phyloP scores from a whole-genome alignment of 1,140 invertebrate genomes.

The Drosophila bipectinata region DNA sequence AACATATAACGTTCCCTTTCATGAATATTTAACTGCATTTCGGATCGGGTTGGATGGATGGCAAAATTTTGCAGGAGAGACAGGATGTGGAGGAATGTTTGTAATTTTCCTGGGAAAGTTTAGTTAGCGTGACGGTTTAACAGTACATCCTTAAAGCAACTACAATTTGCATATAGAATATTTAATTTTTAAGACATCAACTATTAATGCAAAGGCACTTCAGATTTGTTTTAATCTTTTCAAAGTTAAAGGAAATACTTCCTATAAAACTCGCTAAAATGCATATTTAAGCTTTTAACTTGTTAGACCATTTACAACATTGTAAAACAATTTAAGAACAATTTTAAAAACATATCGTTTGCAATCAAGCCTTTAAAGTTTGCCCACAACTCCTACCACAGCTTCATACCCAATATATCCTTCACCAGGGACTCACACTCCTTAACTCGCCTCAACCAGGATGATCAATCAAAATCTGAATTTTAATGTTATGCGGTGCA shows the following conservation, averaged over 20 bases:
- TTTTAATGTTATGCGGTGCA: conserved; percentile 81
- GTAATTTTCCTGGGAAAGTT: conserved; percentile 69
- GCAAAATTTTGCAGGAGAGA: conserved; percentile 10
- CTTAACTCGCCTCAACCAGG: conserved; percentile 18
- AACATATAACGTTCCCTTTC: conserved; percentile 41
- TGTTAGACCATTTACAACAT: conserved; percentile 15
- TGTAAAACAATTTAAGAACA: conserved; percentile 50
- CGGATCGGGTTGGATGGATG: conserved; percentile 14
- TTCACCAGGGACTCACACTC: not conserved
- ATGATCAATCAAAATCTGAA: conserved; percentile 79
- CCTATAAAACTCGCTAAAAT: not conserved
- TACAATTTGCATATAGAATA: conserved; percentile 27
- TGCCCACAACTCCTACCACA: conserved; percentile 10
- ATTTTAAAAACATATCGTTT: conserved; percentile 14
- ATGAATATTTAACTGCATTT: conserved; percentile 72
- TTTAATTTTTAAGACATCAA: conserved; percentile 8
- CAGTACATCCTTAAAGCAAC: conserved; percentile 14
- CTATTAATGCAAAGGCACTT: not conserved
- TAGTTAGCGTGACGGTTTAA: conserved; percentile 57
- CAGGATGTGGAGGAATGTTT: conserved; percentile 19
- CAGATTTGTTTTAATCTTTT: no score
- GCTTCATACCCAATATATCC: conserved; percentile 21
- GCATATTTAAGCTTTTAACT: not conserved
- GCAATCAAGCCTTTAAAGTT: not conserved
- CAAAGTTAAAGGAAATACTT: no score